A percentile compares a stretch with the other conserved stretches of the same genome.
Evolutionary conservation across 2,113 vertebrate genomes (phyloP).

Genomic region (Malurus elegans): DNA sequence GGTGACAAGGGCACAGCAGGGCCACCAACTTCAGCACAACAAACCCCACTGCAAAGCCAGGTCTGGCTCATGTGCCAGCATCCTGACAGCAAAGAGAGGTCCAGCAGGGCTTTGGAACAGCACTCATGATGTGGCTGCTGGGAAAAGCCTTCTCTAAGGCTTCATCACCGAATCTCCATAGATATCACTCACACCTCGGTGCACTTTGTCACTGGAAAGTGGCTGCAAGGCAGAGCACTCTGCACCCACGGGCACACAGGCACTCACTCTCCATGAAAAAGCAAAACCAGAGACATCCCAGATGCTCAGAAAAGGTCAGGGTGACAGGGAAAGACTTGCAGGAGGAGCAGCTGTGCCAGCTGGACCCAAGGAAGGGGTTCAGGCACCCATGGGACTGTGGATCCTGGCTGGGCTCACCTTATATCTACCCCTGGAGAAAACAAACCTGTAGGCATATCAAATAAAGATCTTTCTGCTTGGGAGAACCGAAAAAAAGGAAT

Average conservation of each 20-base stretch:
- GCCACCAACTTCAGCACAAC: accelerated
- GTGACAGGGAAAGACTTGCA: background rate
- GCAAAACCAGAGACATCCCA: background rate
- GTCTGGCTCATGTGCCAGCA: accelerated
- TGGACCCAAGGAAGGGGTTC: background rate
- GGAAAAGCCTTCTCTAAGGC: background rate
- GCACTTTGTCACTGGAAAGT: background rate
- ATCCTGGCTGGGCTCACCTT: background rate
- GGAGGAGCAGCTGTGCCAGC: background rate
- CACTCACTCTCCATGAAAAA: background rate
- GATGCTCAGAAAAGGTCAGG: background rate
- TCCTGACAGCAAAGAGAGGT: background rate
- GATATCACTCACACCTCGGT: accelerated
- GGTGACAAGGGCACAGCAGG: background rate
- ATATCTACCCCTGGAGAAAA: background rate
- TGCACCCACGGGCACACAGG: too few species aligned
- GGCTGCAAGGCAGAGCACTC: background rate
- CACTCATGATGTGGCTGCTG: background rate
- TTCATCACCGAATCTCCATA: background rate
- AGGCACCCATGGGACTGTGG: accelerated
- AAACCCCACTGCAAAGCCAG: background rate
- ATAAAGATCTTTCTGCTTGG: background rate
- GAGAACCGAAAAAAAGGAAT: background rate
- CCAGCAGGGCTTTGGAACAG: background rate
- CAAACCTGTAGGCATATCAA: background rate